These are phyloP conservation scores for Hemiprocne comata DNA, from an alignment of 2,113 vertebrate species.

Conservation along the genomic window DNA sequence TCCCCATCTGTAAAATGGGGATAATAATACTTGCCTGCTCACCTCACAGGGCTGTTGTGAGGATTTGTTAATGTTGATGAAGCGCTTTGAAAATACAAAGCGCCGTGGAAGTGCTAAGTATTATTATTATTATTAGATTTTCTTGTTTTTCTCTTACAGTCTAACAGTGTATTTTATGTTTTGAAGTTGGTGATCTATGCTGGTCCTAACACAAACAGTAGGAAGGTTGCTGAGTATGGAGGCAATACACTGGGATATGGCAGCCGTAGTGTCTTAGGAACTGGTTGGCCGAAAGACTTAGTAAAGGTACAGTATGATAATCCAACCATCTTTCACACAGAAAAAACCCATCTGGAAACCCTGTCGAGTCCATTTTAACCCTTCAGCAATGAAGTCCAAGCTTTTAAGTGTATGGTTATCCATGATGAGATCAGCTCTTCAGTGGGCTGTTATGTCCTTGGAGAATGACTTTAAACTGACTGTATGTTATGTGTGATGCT, in stretches of 20 bases:
- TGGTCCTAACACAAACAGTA: constrained; percentile 98
- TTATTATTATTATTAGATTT: constrained; percentile 81
- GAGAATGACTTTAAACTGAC: neutral
- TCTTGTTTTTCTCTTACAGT: constrained; percentile 82
- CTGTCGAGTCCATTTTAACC: neutral
- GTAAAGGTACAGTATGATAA: constrained; percentile 88
- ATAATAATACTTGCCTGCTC: constrained; percentile 57
- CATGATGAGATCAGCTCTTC: neutral
- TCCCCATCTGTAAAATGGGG: constrained; percentile 69
- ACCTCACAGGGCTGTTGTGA: constrained; percentile 45
- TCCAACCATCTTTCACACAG: constrained; percentile 29
- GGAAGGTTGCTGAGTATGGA: constrained; percentile 98
- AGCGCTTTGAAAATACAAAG: constrained; percentile 42
- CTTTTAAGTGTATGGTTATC: neutral
- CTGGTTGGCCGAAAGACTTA: constrained; percentile 98
- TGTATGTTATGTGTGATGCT: neutral
- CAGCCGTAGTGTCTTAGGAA: constrained; percentile 97
- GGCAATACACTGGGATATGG: constrained; percentile 98
- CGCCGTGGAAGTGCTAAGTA: constrained; percentile 60
- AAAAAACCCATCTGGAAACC: constrained; percentile 36
- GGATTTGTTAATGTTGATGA: constrained; percentile 41
- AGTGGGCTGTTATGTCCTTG: neutral
- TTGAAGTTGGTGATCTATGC: constrained; percentile 97
- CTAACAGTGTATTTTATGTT: constrained; percentile 81
- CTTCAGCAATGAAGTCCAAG: neutral